Conservation (phyloP, 2,888 invertebrate genomes). For the Petrophora chlorosata region DNA sequence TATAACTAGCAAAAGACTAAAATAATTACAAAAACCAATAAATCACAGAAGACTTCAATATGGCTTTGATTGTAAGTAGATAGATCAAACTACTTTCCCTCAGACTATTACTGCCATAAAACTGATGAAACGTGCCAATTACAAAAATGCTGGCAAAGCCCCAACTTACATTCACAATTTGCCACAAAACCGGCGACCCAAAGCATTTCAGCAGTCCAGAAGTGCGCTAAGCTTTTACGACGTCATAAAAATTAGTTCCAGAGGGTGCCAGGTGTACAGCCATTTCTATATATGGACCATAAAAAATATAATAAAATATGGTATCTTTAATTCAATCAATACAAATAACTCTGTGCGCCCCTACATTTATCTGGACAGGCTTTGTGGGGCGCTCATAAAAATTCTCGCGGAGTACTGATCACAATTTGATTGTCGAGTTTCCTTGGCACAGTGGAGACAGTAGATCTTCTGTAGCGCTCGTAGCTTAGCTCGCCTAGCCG, state of each 20-base stretch:
- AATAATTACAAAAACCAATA: no score
- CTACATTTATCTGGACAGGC: conserved; percentile 59
- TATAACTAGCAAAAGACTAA: no score
- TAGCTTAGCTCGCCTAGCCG: no score
- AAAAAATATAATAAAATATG: conserved; percentile 43
- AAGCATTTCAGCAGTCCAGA: conserved; percentile 1
- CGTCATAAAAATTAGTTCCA: conserved; percentile 24
- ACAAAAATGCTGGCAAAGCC: neutral
- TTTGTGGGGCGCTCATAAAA: conserved; percentile 69
- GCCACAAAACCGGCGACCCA: neutral
- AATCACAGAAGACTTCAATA: no score
- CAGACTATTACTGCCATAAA: no score
- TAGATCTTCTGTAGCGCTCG: no score
- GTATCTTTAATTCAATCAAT: conserved; percentile 57
- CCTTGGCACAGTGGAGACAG: conserved; percentile 32
- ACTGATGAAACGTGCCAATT: neutral
- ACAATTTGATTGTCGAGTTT: conserved; percentile 73
- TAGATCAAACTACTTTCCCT: no score
- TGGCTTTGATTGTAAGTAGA: no score
- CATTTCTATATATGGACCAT: conserved; percentile 36
- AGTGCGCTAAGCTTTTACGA: conserved; percentile 19
- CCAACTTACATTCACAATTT: neutral
- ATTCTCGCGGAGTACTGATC: conserved; percentile 72
- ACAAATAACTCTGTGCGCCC: conserved; percentile 52
- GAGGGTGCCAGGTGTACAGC: conserved; percentile 26